These are phyloP conservation scores for Machimus atricapillus DNA, from an alignment of 2,888 invertebrate species.

Conservation along the genomic window DNA sequence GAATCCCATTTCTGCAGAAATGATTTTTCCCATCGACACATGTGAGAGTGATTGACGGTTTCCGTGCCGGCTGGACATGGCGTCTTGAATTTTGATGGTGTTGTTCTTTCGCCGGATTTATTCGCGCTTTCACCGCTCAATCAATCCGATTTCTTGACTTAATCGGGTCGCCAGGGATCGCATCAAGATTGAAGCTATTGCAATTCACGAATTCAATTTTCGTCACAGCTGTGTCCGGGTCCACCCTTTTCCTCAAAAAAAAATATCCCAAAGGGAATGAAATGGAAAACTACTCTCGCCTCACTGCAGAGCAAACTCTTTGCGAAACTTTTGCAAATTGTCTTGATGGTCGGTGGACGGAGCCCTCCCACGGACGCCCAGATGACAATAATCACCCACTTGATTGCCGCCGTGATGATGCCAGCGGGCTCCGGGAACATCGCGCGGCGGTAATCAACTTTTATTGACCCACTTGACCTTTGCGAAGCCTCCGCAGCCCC, in stretches of 20 bases:
- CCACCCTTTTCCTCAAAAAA: neutral
- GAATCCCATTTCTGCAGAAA: neutral
- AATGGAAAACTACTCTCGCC: neutral
- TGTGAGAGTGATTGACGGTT: neutral
- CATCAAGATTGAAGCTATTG: neutral
- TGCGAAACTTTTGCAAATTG: neutral
- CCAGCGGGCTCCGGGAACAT: neutral
- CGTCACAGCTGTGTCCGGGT: neutral
- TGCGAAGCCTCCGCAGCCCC: neutral
- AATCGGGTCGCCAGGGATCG: neutral
- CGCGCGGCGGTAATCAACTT: neutral
- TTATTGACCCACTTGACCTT: conserved; percentile 29
- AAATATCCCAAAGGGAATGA: neutral
- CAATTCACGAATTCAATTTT: neutral
- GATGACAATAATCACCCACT: conserved; percentile 31
- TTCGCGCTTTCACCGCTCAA: neutral
- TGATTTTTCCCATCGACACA: neutral
- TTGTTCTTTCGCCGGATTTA: neutral
- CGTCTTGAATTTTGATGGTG: neutral
- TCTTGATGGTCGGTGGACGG: neutral
- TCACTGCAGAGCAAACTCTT: neutral
- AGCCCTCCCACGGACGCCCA: neutral
- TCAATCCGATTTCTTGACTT: neutral
- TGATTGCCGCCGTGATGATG: conserved; percentile 12
- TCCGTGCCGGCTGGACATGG: neutral